Base-by-base conservation (phyloP, 2,113 vertebrate genomes). In the Dissostichus mawsoni region DNA sequence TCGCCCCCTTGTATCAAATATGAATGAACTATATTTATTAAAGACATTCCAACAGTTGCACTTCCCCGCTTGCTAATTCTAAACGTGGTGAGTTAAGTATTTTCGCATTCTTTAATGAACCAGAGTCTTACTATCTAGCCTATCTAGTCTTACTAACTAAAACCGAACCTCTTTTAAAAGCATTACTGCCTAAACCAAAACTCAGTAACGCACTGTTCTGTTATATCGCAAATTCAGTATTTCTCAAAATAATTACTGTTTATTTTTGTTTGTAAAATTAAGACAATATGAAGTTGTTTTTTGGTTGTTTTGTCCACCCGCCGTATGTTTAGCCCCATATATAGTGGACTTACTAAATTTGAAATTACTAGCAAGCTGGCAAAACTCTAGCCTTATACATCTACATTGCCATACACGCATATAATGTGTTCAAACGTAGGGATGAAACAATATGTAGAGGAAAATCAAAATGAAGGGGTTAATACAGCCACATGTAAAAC, bases 11-110 rank as follows among this genome's bases (percentile, higher is more conserved):
- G 68, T n/a, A 69, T 29, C 1, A 36, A 41, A 52, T 23, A 56
- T 57, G 55, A 69, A 62, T 63, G 0, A 61, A 64, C 51, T 14
- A 17, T 36, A 20, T 50, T 73, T 11, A 16, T 56, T 33, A 44
- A 48, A 48, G 36, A 56, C 18, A 62, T 48, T 71, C 69, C 1
- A 50, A 8, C 17, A 51, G 61, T 41, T 52, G 41, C 13, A 1
- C 45, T 17, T 23, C 7, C 16, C 7, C 9, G 47, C 8, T 56
- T 25, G 13, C 36, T 4, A 48, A 52, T 73, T 74, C 20, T 63
- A 50, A 48, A 75, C 23, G 57, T 0, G 59, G 66, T 72, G 57
- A 29, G 52, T 63, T 44, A 50, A n/a, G 61, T 8, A 74, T 80
- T 81, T 69, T 29, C 3, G 29, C 11, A 64, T 64, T n/a, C 25